These are phyloP conservation scores for Porites evermanni DNA, from an alignment of 92 coral and sea anemone species.

Conservation along the genomic window DNA sequence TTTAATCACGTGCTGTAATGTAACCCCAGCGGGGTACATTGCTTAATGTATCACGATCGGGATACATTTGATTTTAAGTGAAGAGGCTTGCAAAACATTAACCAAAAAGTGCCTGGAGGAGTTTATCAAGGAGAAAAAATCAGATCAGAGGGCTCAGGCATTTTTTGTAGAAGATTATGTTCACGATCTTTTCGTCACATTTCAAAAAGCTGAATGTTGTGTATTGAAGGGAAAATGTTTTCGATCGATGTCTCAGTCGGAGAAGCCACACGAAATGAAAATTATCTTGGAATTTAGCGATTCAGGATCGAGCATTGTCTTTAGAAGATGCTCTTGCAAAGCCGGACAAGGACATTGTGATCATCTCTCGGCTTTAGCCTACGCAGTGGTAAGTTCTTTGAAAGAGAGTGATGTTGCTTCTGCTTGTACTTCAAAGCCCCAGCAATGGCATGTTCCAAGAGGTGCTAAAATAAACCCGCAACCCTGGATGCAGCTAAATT, in stretches of 20 bases:
- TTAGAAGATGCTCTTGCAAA: conserved; percentile 39
- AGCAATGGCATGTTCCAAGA: background rate
- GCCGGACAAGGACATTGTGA: conserved; percentile 29
- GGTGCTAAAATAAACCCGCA: background rate
- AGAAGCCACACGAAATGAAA: background rate
- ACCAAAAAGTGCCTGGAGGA: conserved; percentile 13
- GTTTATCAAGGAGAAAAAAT: conserved; percentile 41
- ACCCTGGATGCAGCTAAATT: conserved; percentile 24
- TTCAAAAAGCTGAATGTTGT: conserved; percentile 27
- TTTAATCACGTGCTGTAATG: too few relatives aligned
- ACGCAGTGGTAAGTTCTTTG: too few relatives aligned
- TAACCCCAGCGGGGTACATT: too few relatives aligned
- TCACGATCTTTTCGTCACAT: conserved; percentile 4
- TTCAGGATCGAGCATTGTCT: too few relatives aligned
- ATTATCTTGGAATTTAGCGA: background rate
- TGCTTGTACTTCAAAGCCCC: too few relatives aligned
- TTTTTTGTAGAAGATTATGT: conserved; percentile 45
- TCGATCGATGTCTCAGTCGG: background rate
- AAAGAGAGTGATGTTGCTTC: too few relatives aligned
- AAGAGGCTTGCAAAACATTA: conserved; percentile 22
- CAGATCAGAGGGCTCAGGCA: conserved; percentile 30
- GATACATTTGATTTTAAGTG: background rate
- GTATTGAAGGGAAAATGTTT: background rate
- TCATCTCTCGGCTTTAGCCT: conserved; percentile 36
- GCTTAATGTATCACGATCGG: too few relatives aligned